Percentiles rank a stretch among this genome's conserved stretches.
These are phyloP conservation scores for Luehdorfia chinensis DNA, from an alignment of 1,140 invertebrate species.

Conservation along the genomic window DNA sequence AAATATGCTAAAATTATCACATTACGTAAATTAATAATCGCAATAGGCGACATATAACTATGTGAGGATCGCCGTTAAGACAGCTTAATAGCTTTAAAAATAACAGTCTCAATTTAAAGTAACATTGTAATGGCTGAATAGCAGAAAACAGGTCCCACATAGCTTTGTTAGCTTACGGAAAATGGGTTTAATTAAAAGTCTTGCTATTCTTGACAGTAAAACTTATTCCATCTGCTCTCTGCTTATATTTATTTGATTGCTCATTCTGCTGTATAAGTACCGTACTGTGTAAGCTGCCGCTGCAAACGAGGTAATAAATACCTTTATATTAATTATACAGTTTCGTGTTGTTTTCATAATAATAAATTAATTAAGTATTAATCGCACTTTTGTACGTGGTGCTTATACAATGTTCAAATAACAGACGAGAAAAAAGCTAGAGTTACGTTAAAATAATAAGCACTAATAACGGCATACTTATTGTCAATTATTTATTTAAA, in stretches of 20 bases:
- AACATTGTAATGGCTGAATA: slow-evolving; percentile 18
- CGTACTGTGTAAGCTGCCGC: neutral
- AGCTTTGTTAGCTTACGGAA: neutral
- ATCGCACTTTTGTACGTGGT: no score
- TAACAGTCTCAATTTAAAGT: slow-evolving; percentile 9
- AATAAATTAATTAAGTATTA: no score
- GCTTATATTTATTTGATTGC: slow-evolving; percentile 15
- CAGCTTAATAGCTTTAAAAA: slow-evolving; percentile 11
- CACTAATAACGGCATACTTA: no score
- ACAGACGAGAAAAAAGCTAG: no score
- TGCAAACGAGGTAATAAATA: slow-evolving; percentile 3
- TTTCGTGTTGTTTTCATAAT: no score
- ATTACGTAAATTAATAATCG: slow-evolving; percentile 14
- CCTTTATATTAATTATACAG: no score
- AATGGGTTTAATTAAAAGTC: slow-evolving; percentile 16
- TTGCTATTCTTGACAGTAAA: slow-evolving; percentile 3
- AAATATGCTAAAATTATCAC: slow-evolving; percentile 7
- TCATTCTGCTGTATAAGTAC: neutral
- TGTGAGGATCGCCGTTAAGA: slow-evolving; percentile 4
- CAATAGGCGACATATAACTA: slow-evolving; percentile 1
- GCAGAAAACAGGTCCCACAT: slow-evolving; percentile 9
- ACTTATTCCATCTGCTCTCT: slow-evolving; percentile 14
- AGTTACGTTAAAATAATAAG: no score
- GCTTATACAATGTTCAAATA: no score
- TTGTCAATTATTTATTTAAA: no score